These are phyloP conservation scores for Phocides pigmalion DNA, from an alignment of 1,140 invertebrate genomes.

Conservation along the genomic window DNA sequence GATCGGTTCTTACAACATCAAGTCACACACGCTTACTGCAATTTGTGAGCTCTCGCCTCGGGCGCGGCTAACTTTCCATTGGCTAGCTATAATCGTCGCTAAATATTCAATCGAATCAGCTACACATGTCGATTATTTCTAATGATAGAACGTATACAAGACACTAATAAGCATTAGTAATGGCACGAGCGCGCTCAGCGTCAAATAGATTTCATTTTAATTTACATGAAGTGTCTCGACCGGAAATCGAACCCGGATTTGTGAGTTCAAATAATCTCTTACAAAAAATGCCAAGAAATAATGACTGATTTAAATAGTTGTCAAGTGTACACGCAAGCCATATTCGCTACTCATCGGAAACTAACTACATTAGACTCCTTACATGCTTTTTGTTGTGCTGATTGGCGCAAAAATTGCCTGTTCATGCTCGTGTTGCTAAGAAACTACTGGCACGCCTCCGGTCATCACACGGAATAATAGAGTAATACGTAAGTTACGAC, in stretches of 20 bases:
- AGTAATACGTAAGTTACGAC: conserved; percentile 27
- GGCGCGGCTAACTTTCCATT: neutral
- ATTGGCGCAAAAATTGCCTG: conserved; percentile 20
- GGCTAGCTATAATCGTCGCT: neutral
- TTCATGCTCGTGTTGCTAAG: conserved; percentile 8
- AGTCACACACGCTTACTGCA: too few relatives aligned
- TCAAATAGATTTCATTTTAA: neutral
- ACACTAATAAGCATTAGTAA: neutral
- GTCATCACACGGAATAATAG: conserved; percentile 5
- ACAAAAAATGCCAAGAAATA: neutral
- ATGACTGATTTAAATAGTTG: neutral
- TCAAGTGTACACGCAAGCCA: neutral
- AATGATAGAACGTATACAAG: neutral
- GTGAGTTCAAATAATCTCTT: neutral
- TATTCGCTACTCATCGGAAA: neutral
- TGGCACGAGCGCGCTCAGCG: neutral
- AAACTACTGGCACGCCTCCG: conserved; percentile 18
- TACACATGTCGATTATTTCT: neutral
- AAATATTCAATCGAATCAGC: neutral
- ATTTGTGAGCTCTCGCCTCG: neutral
- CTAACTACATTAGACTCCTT: conserved; percentile 17
- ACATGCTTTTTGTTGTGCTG: conserved; percentile 13
- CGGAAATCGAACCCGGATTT: neutral
- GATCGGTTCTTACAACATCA: too few relatives aligned
- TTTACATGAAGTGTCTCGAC: neutral